Evolutionary conservation across 2,113 vertebrate species (phyloP).

Genomic region (Clinocottus analis): DNA sequence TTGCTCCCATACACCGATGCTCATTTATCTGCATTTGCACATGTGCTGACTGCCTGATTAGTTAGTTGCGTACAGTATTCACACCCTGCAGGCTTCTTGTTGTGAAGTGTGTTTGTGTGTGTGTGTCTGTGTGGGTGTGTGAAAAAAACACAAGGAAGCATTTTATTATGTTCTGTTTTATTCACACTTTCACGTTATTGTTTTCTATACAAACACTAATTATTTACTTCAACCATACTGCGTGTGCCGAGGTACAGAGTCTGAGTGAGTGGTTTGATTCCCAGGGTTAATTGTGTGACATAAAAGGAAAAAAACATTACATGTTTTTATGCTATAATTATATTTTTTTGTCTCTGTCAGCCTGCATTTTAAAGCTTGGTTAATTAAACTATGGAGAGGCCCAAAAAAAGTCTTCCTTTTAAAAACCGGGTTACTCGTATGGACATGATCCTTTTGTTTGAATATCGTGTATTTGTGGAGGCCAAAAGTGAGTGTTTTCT

Average conservation of each 20-base stretch:
- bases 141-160: not conserved
- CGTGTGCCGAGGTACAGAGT: not conserved
- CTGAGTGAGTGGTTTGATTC: not conserved
- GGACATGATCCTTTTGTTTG: constrained; percentile 1
- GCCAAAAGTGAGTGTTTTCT: constrained; percentile 20
- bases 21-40: constrained; percentile 75
- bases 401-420: not conserved
- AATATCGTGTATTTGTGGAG: constrained; percentile 31
- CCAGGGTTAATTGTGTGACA: not conserved
- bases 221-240: not conserved
- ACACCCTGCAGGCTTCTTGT: constrained; percentile 29
- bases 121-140: not conserved
- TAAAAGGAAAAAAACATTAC: not conserved
- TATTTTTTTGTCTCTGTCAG: not conserved
- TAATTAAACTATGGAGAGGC: not conserved
- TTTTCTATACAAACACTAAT: constrained; percentile 18
- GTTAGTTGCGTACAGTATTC: constrained; percentile 53
- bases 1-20: constrained; percentile 17
- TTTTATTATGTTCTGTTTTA: constrained; percentile 20
- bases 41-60: constrained; percentile 74
- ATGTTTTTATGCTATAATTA: not conserved
- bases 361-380: not conserved
- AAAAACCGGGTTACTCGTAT: not conserved
- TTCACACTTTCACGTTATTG: constrained; percentile 16
- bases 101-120: constrained; percentile 12